Percentiles rank a stretch among this genome's conserved stretches.
These are phyloP conservation scores for Pediacus dermestoides DNA, from an alignment of 2,888 invertebrate genomes.

Conservation along the genomic window DNA sequence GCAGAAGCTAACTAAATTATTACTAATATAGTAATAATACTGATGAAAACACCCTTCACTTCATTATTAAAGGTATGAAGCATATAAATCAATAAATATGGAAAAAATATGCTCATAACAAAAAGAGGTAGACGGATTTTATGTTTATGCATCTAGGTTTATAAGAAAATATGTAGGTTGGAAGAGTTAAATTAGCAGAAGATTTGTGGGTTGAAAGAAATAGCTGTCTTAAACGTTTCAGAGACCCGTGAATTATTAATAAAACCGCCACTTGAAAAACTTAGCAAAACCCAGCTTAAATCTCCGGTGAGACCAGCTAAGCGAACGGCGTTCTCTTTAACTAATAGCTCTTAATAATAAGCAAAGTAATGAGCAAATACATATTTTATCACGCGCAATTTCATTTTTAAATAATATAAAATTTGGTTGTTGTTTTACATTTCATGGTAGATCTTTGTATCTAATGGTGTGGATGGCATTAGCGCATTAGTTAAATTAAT, in stretches of 20 bases:
- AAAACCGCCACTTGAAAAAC: conserved; percentile 33
- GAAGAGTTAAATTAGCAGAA: conserved; percentile 30
- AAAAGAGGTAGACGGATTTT: not conserved
- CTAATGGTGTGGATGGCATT: too few species aligned
- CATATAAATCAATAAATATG: too few species aligned
- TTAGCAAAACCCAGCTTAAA: conserved; percentile 24
- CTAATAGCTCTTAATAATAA: conserved; percentile 29
- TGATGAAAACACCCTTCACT: too few species aligned
- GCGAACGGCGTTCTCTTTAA: conserved; percentile 21
- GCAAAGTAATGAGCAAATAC: conserved; percentile 26
- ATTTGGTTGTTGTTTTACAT: too few species aligned
- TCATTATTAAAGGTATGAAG: too few species aligned
- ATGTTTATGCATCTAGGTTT: not conserved
- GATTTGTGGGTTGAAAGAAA: conserved; percentile 35
- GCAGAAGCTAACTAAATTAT: too few species aligned
- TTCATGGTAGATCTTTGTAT: too few species aligned
- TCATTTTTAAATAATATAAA: too few species aligned
- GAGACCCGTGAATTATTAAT: conserved; percentile 38
- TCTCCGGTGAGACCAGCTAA: conserved; percentile 23
- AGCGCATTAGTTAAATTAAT: too few species aligned
- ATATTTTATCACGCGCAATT: too few species aligned
- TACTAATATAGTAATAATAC: too few species aligned
- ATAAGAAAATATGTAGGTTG: conserved; percentile 6
- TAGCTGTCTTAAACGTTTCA: conserved; percentile 36
- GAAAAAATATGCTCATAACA: too few species aligned